Evolutionary conservation across 2,797 vertebrate genomes (phyloP), one percentile per base, ranked within the genome.

Genomic region (Gobionotothen gibberifrons): DNA sequence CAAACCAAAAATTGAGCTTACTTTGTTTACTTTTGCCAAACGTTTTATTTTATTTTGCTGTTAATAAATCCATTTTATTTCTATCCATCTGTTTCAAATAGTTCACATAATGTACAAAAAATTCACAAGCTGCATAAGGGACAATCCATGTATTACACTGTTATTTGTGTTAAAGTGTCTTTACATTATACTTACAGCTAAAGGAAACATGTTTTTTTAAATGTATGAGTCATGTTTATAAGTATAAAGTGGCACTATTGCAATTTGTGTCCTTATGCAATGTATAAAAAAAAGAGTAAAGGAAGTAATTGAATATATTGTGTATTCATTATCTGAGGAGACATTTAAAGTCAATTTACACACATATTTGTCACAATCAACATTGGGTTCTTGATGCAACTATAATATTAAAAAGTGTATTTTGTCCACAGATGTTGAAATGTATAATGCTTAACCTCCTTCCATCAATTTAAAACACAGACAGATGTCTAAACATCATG

Each of bases 1-100:
- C 68, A 72, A 61, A 39, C 72, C 79, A 87, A 75, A 85, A 64
- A 76, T n/a, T 74, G 53, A 65, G 52, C 29, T 69, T 21, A 68
- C 43, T 54, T 76, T 82, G 43, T 19, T 59, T 40, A 77, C 13
- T 3, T 32, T 71, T 69, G 60, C 84, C 74, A 82, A 78, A 84
- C 69, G 14, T 54, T 11, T 21, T 15, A 68, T 65, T 5, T 21
- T 26, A 74, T 17, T 63, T 39, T 73, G 19, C 55, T 53, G 44
- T 59, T 19, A 36, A 22, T 67, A 57, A 65, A 63, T n/a, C 17
- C 15, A 11, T 52, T 58, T 32, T 54, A 47, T 68, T 67, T 79
- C 43, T 59, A 60, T 26, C 54, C 12, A 36, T 9, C 56, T 44
- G 58, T 82, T 76, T 63, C 39, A 63, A 71, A 57, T 19, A 60